Conservation (phyloP, 2,888 invertebrate genomes). For the Apamea crenata region DNA sequence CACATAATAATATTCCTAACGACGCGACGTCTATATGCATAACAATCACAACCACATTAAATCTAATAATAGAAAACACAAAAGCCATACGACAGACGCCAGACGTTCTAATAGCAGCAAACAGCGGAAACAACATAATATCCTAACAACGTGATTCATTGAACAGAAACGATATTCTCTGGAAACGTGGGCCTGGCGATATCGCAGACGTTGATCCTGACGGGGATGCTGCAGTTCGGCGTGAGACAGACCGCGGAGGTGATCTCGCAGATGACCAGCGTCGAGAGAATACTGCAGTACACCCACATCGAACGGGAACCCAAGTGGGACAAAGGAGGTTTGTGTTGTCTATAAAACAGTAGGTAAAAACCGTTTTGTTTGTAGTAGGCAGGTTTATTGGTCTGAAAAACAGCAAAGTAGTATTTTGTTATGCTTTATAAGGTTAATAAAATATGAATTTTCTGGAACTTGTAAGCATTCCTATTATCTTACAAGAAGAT, state of each 20-base stretch:
- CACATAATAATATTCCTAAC: background rate
- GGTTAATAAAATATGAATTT: background rate
- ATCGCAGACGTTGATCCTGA: slow-evolving; percentile 92
- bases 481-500: background rate
- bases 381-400: background rate
- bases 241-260: slow-evolving; percentile 93
- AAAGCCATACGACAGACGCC: slow-evolving; percentile 7
- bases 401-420: background rate
- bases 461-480: background rate
- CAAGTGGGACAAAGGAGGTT: slow-evolving; percentile 88
- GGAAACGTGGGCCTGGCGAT: slow-evolving; percentile 93
- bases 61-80: slow-evolving; percentile 23
- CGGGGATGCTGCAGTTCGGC: slow-evolving; percentile 93
- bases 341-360: slow-evolving; percentile 17
- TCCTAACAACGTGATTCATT: slow-evolving; percentile 29
- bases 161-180: slow-evolving; percentile 87
- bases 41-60: slow-evolving; percentile 35
- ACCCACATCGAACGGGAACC: slow-evolving; percentile 92
- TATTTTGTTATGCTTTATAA: background rate
- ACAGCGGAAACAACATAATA: slow-evolving; percentile 33
- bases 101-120: slow-evolving; percentile 7
- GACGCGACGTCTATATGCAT: slow-evolving; percentile 4
- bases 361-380: background rate
- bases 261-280: slow-evolving; percentile 93
- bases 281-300: slow-evolving; percentile 93